Base-by-base conservation (phyloP, 2,888 invertebrate genomes). In the Ectemnius lituratus region DNA sequence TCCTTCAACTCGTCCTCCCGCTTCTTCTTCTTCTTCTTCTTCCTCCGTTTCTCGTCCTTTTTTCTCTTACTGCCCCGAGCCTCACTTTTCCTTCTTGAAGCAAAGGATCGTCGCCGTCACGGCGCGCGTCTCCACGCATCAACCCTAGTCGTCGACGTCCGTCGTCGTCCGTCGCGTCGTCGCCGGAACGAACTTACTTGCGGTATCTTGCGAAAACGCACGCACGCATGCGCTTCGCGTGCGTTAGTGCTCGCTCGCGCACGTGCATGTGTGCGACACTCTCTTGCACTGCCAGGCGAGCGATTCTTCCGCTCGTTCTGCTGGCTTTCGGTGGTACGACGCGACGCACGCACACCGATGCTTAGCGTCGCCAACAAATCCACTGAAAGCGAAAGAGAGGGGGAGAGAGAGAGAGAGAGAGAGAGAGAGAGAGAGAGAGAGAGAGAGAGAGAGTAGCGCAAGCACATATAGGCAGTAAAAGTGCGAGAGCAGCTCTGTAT, bases 191-290 rank as follows among this genome's bases (percentile, higher is more conserved):
- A 75, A 73, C 76, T 70, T 75, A 67, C 72, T 82, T 82, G 80
- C 82, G 82, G 82, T 82, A 79, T 82, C 75, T 72, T 62, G 74
- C 49, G 75, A 69, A 60, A 79, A 80, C 67, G 69, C 86, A 84
- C 63, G 73, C 59, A 62, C 75, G 81, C 79, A 79, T 70, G 78
- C 78, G 80, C 80, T 65, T 65, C 90, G 87, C 90, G 91, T 63
- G 79, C 70, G 76, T 67, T 46, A 67, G 74, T 68, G 3, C n/a
- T 14, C 47, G 67, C 73, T 69, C 66, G 70, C 75, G 71, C 81
- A 77, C 71, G 67, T 79, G 76, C 80, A 78, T 76, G 76, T 75
- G 69, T 76, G 73, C 79, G 81, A 73, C 70, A 5, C 11, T 11
- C 37, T 37, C 37, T 37, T 11, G 5, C 37, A 37, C 37, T 37